Percentiles rank a stretch among this genome's conserved stretches.
phyloP scores from a whole-genome alignment of 2,888 invertebrate genomes.

The Machimus atricapillus region DNA sequence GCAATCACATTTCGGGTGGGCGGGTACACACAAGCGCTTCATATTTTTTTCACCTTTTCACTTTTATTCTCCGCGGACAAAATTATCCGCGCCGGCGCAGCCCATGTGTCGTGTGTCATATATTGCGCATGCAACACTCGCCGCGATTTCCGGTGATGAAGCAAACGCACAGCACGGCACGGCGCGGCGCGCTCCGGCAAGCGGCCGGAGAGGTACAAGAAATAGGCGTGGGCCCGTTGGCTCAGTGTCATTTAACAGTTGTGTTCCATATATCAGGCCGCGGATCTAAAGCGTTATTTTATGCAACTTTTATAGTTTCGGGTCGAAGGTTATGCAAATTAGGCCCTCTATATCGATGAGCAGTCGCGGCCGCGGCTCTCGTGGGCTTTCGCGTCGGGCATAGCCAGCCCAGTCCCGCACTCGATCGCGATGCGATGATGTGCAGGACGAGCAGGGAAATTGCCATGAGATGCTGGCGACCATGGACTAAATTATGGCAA shows the following conservation, averaged over 20 bases:
- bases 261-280: constrained; percentile 29
- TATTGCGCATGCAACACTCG: constrained; percentile 33
- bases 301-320: constrained; percentile 29
- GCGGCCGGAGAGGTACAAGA: not conserved
- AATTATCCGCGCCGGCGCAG: constrained; percentile 1
- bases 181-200: not conserved
- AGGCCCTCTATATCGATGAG: constrained; percentile 25
- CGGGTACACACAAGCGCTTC: constrained; percentile 21
- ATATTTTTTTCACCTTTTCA: constrained; percentile 17
- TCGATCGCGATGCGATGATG: not conserved
- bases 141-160: constrained; percentile 37
- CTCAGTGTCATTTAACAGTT: constrained; percentile 37
- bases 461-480: not conserved
- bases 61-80: not conserved
- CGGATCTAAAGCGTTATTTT: constrained; percentile 38
- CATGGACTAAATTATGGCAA: not conserved
- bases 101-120: constrained; percentile 22
- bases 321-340: constrained; percentile 38
- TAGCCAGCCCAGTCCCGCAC: not conserved
- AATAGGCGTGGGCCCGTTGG: constrained; percentile 19
- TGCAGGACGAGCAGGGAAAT: not conserved
- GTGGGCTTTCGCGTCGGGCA: not conserved
- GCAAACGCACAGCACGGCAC: constrained; percentile 1
- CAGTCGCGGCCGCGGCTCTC: not conserved
- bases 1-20: constrained; percentile 31